Conservation (phyloP, 2,888 invertebrate species). For the Brenthis hecate region DNA sequence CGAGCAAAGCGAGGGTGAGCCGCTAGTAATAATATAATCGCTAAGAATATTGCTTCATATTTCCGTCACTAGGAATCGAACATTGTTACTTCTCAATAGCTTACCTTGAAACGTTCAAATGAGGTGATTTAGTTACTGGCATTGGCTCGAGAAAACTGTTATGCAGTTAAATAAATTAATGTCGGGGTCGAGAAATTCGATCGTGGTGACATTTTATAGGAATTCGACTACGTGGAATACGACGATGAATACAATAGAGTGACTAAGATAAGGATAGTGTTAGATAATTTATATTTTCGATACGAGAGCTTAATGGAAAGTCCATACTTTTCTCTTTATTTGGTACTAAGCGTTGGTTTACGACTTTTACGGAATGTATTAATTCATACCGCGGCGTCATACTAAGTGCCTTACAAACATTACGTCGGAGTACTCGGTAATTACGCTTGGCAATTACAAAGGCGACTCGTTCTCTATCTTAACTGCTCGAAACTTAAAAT, state of each 20-base stretch:
- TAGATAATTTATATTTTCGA: constrained; percentile 1
- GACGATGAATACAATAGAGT: no score
- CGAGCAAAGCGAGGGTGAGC: no score
- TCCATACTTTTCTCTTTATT: constrained; percentile 41
- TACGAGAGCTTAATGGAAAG: constrained; percentile 36
- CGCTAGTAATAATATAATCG: no score
- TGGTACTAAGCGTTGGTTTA: constrained; percentile 42
- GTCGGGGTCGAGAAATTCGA: constrained; percentile 18
- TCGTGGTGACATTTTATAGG: neutral
- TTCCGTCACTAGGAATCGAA: neutral
- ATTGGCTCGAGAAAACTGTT: constrained; percentile 46
- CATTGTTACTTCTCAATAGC: constrained; percentile 1
- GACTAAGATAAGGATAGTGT: no score
- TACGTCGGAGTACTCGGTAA: constrained; percentile 27
- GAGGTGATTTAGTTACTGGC: constrained; percentile 46
- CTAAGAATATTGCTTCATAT: no score
- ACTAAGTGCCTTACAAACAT: constrained; percentile 29
- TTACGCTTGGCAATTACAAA: constrained; percentile 38
- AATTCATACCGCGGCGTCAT: constrained; percentile 40
- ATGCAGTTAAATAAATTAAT: constrained; percentile 44
- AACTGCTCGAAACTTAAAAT: constrained; percentile 17
- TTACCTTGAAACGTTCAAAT: constrained; percentile 37
- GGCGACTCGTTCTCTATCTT: constrained; percentile 20
- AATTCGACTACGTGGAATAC: neutral
- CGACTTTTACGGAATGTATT: constrained; percentile 45